A percentile compares a stretch with the other conserved stretches of the same genome.
Evolutionary conservation across 2,888 invertebrate species (phyloP).

Genomic region (Ecdyonurus torrentis): DNA sequence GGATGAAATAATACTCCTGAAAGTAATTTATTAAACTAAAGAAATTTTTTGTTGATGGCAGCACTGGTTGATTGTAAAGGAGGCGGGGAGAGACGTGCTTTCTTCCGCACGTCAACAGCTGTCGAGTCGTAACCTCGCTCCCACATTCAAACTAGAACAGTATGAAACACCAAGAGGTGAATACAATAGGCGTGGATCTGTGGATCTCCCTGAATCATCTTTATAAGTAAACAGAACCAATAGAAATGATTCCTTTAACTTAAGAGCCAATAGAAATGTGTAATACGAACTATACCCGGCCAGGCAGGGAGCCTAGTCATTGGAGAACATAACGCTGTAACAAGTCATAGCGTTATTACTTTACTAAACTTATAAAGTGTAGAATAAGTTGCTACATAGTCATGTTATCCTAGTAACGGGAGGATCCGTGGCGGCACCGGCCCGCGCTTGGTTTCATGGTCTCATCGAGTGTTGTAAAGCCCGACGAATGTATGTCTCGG

Average conservation of each 20-base stretch:
- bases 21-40: too few relatives aligned
- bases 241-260: not conserved
- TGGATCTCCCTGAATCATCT: not conserved
- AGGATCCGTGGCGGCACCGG: conserved; percentile 4
- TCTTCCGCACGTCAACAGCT: conserved; percentile 2
- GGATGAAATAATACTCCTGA: too few relatives aligned
- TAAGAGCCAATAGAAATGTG: not conserved
- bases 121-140: conserved; percentile 3
- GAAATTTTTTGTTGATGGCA: too few relatives aligned
- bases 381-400: too few relatives aligned
- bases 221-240: not conserved
- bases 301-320: not conserved
- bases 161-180: not conserved
- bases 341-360: too few relatives aligned
- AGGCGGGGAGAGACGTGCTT: not conserved
- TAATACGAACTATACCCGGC: not conserved
- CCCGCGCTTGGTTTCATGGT: not conserved
- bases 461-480: not conserved
- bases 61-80: too few relatives aligned
- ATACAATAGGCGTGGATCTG: not conserved
- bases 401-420: not conserved
- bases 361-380: too few relatives aligned
- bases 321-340: not conserved
- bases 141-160: not conserved
- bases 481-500: not conserved